Conservation (phyloP, 2,888 invertebrate genomes). For the Onchidella celtica region DNA sequence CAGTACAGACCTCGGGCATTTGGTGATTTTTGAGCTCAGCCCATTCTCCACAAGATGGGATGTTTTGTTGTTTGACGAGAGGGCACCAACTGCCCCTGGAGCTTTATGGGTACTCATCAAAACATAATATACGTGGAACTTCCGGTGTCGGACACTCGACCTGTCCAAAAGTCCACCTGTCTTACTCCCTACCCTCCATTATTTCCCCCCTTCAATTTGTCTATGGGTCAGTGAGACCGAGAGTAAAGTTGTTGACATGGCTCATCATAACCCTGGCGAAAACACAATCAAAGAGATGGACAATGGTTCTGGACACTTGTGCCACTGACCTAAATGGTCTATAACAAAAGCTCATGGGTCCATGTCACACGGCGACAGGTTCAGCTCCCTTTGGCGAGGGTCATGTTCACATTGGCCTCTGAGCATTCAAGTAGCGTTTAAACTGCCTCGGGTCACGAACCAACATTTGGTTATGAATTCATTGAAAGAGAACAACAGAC, state of each 20-base stretch:
- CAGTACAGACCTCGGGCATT: background rate
- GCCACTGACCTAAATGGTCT: slow-evolving; percentile 32
- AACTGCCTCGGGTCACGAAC: too few species aligned
- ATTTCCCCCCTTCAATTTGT: background rate
- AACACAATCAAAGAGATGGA: background rate
- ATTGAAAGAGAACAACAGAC: too few species aligned
- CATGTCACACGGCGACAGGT: slow-evolving; percentile 8
- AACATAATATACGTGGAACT: slow-evolving; percentile 21
- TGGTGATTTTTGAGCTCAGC: too few species aligned
- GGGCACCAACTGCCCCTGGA: background rate
- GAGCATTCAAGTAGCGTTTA: too few species aligned
- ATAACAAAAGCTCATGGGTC: background rate
- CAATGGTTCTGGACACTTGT: slow-evolving; percentile 27
- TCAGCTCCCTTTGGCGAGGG: too few species aligned
- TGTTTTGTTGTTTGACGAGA: background rate
- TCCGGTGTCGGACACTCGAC: slow-evolving; percentile 7
- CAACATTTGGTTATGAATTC: too few species aligned
- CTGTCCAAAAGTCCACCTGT: slow-evolving; percentile 18
- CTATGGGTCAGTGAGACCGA: slow-evolving; percentile 32
- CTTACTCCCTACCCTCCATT: background rate
- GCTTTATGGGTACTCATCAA: slow-evolving; percentile 12
- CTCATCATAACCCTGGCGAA: background rate
- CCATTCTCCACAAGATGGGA: too few species aligned
- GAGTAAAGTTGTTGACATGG: slow-evolving; percentile 4
- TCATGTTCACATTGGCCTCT: too few species aligned